These are phyloP conservation scores for Polydrusus tereticollis DNA, from an alignment of 2,888 invertebrate genomes.

Conservation along the genomic window DNA sequence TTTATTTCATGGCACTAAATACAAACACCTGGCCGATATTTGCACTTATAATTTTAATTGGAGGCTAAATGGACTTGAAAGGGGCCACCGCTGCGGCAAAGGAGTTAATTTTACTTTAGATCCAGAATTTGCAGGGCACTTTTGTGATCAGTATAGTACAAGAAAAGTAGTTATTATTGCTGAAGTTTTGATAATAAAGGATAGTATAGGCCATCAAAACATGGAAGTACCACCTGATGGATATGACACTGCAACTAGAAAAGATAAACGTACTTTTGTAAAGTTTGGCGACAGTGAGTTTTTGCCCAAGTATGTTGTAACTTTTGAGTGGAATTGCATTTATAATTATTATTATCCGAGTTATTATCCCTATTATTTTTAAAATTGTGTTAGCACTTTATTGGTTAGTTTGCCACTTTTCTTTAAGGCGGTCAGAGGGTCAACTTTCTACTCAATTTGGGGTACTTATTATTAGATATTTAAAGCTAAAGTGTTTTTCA, in stretches of 20 bases:
- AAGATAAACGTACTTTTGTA: not conserved
- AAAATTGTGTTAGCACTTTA: no score
- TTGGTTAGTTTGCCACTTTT: no score
- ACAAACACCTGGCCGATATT: not conserved
- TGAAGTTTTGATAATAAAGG: not conserved
- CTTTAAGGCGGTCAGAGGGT: no score
- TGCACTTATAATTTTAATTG: constrained; percentile 2
- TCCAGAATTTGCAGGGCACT: not conserved
- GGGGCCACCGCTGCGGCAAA: constrained; percentile 2
- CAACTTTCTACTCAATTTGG: no score
- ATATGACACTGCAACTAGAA: not conserved
- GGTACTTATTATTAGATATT: no score
- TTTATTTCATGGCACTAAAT: constrained; percentile 7
- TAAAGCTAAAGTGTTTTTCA: no score
- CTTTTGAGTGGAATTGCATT: not conserved
- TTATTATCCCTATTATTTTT: no score
- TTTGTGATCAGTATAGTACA: not conserved
- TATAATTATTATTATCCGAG: not conserved
- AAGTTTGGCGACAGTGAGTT: constrained; percentile 4
- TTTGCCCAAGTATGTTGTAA: constrained; percentile 3
- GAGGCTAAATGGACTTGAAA: constrained; percentile 1
- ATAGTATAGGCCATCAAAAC: not conserved
- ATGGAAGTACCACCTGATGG: not conserved
- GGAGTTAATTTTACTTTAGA: constrained; percentile 6
- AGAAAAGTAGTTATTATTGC: not conserved